A percentile compares a stretch with the other conserved stretches of the same genome.
Evolutionary conservation across 2,797 vertebrate genomes (phyloP).

Genomic region (Phrynocephalus guinanensis): DNA sequence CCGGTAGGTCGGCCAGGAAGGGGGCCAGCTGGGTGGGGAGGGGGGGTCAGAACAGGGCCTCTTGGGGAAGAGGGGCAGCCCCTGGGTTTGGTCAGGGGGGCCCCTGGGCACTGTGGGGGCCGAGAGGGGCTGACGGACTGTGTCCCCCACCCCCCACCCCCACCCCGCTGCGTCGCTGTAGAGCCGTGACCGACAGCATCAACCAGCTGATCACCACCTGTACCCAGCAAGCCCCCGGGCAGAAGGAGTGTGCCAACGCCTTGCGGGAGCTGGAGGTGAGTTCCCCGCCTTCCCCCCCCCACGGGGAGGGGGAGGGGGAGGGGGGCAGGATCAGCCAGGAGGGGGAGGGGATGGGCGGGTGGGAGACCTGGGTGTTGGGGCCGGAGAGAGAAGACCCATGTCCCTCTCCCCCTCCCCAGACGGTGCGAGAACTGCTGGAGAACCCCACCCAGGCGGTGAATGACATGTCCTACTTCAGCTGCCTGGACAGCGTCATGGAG

Average conservation of each 20-base stretch:
- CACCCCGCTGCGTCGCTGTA: constrained; percentile 57
- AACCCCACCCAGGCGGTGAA: constrained; percentile 93
- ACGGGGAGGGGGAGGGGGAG: accelerated
- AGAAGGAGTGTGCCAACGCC: constrained; percentile 97
- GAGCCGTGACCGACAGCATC: constrained; percentile 96
- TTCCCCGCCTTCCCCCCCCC: too few relatives aligned
- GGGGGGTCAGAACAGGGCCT: neutral
- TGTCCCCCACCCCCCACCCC: too few relatives aligned
- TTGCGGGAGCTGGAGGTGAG: constrained; percentile 92
- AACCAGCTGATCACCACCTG: constrained; percentile 99
- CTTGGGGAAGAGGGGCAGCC: neutral
- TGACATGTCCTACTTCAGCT: constrained; percentile 95
- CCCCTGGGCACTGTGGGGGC: neutral
- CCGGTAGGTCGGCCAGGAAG: constrained; percentile 76
- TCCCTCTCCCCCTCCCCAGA: constrained; percentile 73
- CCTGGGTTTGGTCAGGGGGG: constrained; percentile 34
- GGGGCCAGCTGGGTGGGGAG: too few relatives aligned
- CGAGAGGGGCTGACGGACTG: neutral
- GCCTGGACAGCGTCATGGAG: constrained; percentile 98
- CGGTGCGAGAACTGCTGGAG: constrained; percentile 92
- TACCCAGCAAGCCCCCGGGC: constrained; percentile 95
- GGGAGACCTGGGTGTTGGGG: accelerated
- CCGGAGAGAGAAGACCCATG: accelerated
- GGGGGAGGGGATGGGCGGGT: neutral
- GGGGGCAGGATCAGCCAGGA: too few relatives aligned